Conservation (phyloP, 2,797 vertebrate species). For the Gallinago stenura region DNA sequence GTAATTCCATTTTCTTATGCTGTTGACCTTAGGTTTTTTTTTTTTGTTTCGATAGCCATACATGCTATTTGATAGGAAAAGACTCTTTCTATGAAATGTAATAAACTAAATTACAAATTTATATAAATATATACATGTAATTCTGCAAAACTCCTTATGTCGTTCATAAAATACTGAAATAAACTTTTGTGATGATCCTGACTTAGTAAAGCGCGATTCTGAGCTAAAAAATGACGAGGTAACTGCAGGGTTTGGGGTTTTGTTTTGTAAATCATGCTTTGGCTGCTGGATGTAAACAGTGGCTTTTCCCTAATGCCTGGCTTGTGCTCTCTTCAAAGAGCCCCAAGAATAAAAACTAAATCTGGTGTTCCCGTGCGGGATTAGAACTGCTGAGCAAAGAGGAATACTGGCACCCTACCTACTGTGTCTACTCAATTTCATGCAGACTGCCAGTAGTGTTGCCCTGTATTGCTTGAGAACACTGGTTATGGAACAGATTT, state of each 20-base stretch:
- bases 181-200: not conserved
- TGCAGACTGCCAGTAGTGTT: not conserved
- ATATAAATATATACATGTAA: not conserved
- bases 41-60: not conserved
- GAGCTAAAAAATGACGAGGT: not conserved
- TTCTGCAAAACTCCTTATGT: not conserved
- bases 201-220: not conserved
- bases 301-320: not conserved
- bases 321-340: not conserved
- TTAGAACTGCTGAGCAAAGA: not conserved
- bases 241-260: not conserved
- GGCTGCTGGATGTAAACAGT: not conserved
- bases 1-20: not conserved
- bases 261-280: not conserved
- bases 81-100: not conserved
- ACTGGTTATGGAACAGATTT: not conserved
- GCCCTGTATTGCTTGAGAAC: not conserved
- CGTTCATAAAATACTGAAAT: not conserved
- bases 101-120: not conserved
- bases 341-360: not conserved
- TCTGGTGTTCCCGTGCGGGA: not conserved
- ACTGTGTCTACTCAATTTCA: fast-evolving
- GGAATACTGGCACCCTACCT: not conserved
- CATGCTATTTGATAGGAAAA: not conserved
- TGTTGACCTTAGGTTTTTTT: not conserved